A percentile compares a stretch with the other conserved stretches of the same genome.
These are phyloP conservation scores for Clepsis dumicolana DNA, from an alignment of 2,888 invertebrate genomes.

Conservation along the genomic window DNA sequence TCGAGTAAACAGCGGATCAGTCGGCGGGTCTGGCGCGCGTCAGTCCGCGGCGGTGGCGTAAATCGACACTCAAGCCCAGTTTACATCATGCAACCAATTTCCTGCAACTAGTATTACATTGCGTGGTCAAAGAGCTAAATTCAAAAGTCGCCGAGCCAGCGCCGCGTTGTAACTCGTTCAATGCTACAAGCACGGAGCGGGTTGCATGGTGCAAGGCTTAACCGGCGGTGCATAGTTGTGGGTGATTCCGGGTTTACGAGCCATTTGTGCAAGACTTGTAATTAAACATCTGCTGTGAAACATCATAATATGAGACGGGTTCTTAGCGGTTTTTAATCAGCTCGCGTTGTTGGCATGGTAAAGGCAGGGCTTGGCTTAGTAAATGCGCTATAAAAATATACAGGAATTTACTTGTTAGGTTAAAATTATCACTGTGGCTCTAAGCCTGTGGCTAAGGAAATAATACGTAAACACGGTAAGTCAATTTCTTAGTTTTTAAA, in stretches of 20 bases:
- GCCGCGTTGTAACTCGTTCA: neutral
- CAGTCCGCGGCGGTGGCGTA: constrained; percentile 74
- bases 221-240: constrained; percentile 51
- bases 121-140: neutral
- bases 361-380: neutral
- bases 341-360: neutral
- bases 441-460: too few species aligned
- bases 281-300: constrained; percentile 15
- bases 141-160: neutral
- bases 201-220: neutral
- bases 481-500: too few species aligned
- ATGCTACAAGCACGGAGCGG: neutral
- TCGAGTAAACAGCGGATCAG: constrained; percentile 81
- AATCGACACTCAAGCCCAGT: constrained; percentile 62
- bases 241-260: constrained; percentile 71
- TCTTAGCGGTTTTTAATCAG: neutral
- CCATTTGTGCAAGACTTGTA: constrained; percentile 61
- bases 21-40: constrained; percentile 77
- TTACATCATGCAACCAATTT: constrained; percentile 4
- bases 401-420: neutral
- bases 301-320: neutral
- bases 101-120: constrained; percentile 2
- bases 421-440: too few species aligned
- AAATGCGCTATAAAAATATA: neutral
- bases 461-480: too few species aligned